Evolutionary conservation across 2,113 vertebrate genomes (phyloP).

Genomic region (Calyptommatus sinebrachiatus): DNA sequence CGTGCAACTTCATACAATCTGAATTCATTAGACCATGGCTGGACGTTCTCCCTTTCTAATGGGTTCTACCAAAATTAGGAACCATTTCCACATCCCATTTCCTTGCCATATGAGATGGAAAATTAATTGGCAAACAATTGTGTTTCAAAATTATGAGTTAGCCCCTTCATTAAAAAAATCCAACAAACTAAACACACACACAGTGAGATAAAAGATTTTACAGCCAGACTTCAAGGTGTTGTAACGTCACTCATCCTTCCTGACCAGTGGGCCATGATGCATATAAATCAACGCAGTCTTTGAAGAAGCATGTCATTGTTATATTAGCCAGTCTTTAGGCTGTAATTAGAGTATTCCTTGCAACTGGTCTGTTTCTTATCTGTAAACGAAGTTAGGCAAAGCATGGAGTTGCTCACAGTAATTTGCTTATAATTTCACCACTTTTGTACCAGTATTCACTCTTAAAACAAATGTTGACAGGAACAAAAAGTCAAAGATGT

Average conservation of each 20-base stretch:
- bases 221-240: neutral
- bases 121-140: conserved; percentile 61
- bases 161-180: conserved; percentile 13
- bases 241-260: conserved; percentile 4
- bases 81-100: conserved; percentile 63
- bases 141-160: conserved; percentile 26
- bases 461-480: neutral
- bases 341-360: conserved; percentile 26
- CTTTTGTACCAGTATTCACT: conserved; percentile 15
- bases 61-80: conserved; percentile 25
- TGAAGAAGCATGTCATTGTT: neutral
- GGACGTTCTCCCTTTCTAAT: conserved; percentile 35
- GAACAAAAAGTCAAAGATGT: neutral
- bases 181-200: neutral
- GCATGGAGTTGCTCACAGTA: conserved; percentile 16
- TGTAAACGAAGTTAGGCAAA: conserved; percentile 9
- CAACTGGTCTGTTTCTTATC: conserved; percentile 26
- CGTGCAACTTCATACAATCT: neutral
- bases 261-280: neutral
- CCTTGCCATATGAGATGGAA: conserved; percentile 56
- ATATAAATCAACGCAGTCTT: conserved; percentile 19
- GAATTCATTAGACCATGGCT: conserved; percentile 23
- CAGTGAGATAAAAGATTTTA: conserved; percentile 20
- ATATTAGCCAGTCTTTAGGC: conserved; percentile 4
- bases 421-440: conserved; percentile 35